Evolutionary conservation across 1,140 invertebrate species (phyloP), one percentile per base, ranked within the genome.

Genomic region (Pogonomyrmex californicus): DNA sequence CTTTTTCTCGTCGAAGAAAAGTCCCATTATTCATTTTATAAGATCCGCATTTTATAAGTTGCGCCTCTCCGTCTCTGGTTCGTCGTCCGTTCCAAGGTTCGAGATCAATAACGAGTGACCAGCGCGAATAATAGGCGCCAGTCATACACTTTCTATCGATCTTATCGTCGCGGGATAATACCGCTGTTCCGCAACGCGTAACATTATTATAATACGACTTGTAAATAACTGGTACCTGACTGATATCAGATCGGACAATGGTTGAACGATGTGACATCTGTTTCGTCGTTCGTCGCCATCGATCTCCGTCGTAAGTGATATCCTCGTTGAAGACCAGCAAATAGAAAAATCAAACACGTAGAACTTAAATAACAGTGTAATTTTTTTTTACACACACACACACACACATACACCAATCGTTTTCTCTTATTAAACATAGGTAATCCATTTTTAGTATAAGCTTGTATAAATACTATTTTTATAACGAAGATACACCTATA

Each of bases 61-160:
- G 66, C 41, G 51, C 51, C 41, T 41, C 63, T 12, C 54, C 54
- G 56, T 38, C 66, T 38, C 66, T 30, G 14, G n/a, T 7, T 51
- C 73, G 44, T 41, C 85, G 75, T 79, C 60, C 65, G 56, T 85
- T 51, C 75, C 85, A 75, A 88, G 87, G 54, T 51, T 36, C 47
- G 73, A 23, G 81, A 49, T n/a, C 66, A 14, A 56, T 75, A 76
- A 77, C 73, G 78, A 87, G 78, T 73, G 78, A 73, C 23, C 85
- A 33, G 54, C 65, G 79, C 63, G 51, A 70, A 71, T 82, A 68
- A 68, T 47, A 71, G 30, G 17, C 62, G 87, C 38, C 60, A 54
- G 71, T 60, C 70, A 73, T 73, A 58, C 66, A 78, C 86, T 87
- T 87, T 89, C 73, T 71, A 89, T 65, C 51, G 88, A 87, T 87